Percentiles rank a stretch among this genome's conserved stretches.
Conservation (phyloP, 2,113 vertebrate genomes). For the Octodon degus region DNA sequence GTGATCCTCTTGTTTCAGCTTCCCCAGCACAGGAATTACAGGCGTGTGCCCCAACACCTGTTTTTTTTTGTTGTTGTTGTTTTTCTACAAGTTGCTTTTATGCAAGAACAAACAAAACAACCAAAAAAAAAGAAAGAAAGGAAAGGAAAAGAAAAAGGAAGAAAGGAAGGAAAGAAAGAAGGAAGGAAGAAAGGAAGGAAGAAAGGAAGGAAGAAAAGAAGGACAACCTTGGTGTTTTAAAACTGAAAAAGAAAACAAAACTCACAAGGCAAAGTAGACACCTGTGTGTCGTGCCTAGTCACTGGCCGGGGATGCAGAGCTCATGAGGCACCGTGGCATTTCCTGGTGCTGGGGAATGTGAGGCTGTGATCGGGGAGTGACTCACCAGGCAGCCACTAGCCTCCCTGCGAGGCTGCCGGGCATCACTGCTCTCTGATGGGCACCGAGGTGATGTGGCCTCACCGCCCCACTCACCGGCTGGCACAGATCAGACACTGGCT, state of each 20-base stretch:
- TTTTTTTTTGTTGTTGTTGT: no score
- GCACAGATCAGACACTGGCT: not conserved
- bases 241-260: not conserved
- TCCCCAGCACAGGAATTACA: no score
- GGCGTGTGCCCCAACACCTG: no score
- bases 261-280: not conserved
- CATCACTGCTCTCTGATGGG: not conserved
- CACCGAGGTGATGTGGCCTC: not conserved
- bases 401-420: not conserved
- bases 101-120: not conserved
- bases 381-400: not conserved
- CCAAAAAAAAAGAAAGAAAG: no score
- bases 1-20: no score
- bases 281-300: not conserved
- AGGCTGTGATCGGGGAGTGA: slow-evolving; percentile 29
- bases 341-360: not conserved
- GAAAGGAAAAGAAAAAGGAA: no score
- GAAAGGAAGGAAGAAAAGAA: no score
- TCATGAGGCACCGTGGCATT: slow-evolving; percentile 35
- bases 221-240: not conserved
- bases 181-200: no score
- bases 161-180: no score
- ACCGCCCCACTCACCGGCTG: not conserved
- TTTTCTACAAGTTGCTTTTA: not conserved
- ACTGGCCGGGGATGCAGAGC: slow-evolving; percentile 13